A percentile compares a stretch with the other conserved stretches of the same genome.
Evolutionary conservation across 2,888 invertebrate genomes (phyloP).

Genomic region (Clepsis dumicolana): DNA sequence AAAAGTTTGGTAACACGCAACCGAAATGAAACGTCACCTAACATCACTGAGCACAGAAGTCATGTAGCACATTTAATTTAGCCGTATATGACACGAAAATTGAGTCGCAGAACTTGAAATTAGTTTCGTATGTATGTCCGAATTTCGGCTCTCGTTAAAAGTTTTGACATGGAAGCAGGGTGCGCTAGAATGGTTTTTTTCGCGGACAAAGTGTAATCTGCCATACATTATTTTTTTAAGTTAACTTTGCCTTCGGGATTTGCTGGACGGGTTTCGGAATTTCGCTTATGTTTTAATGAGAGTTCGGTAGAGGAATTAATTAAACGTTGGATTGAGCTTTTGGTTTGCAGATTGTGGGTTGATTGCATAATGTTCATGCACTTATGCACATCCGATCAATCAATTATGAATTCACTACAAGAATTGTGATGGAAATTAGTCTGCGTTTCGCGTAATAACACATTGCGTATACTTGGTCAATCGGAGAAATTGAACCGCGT

Average conservation of each 20-base stretch:
- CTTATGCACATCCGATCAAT: neutral
- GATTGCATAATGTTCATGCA: neutral
- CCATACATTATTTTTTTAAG: conserved; percentile 14
- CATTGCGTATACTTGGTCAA: no score
- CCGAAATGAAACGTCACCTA: conserved; percentile 32
- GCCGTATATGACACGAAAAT: conserved; percentile 59
- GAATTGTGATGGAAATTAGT: no score
- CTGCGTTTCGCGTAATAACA: no score
- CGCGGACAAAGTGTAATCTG: conserved; percentile 8
- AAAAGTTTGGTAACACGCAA: conserved; percentile 28
- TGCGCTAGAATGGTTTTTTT: conserved; percentile 21
- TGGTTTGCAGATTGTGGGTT: neutral
- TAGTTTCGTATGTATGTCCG: conserved; percentile 66
- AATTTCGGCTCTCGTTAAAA: conserved; percentile 68
- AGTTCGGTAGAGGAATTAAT: neutral
- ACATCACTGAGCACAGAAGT: conserved; percentile 35
- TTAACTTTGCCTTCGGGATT: neutral
- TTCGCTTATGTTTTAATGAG: neutral
- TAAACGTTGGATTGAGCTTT: neutral
- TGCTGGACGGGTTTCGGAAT: neutral
- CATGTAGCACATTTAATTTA: conserved; percentile 46
- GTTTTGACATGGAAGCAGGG: conserved; percentile 53
- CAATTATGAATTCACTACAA: no score
- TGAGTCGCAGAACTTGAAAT: conserved; percentile 70
- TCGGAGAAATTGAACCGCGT: no score